Evolutionary conservation across 2,797 vertebrate species (phyloP).

Genomic region (Chaetodon trifasciatus): DNA sequence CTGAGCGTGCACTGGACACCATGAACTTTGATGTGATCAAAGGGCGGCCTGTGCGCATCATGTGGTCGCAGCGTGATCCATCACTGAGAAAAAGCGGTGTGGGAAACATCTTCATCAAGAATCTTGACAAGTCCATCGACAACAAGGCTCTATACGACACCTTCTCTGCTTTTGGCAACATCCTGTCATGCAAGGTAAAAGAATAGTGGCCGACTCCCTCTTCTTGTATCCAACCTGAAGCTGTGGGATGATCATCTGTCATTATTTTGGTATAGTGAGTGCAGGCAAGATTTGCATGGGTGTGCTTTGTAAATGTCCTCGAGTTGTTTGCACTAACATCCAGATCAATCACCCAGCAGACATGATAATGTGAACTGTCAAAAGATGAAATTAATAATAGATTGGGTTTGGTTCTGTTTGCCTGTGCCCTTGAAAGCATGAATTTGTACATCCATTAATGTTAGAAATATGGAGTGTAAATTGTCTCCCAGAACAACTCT

Average conservation of each 20-base stretch:
- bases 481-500: not conserved
- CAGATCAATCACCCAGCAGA: not conserved
- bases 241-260: not conserved
- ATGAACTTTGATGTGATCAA: conserved; percentile 99
- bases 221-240: not conserved
- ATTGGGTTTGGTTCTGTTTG: not conserved
- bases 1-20: conserved; percentile 97
- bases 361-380: not conserved
- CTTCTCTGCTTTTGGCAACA: conserved; percentile 98
- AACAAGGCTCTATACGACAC: conserved; percentile 99
- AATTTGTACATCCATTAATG: conserved; percentile 2
- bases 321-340: not conserved
- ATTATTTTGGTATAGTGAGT: not conserved
- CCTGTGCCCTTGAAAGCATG: not conserved
- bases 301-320: conserved; percentile 31
- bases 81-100: conserved; percentile 98
- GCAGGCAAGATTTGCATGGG: conserved; percentile 28
- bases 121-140: conserved; percentile 98
- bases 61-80: conserved; percentile 99
- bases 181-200: conserved; percentile 97
- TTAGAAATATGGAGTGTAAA: not conserved
- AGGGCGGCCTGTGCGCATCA: conserved; percentile 97
- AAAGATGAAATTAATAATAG: not conserved
- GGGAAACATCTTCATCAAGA: conserved; percentile 99
- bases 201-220: no score